Percentiles rank a stretch among this genome's conserved stretches.
Conservation (phyloP, 2,888 invertebrate species). For the Rotaria socialis region DNA sequence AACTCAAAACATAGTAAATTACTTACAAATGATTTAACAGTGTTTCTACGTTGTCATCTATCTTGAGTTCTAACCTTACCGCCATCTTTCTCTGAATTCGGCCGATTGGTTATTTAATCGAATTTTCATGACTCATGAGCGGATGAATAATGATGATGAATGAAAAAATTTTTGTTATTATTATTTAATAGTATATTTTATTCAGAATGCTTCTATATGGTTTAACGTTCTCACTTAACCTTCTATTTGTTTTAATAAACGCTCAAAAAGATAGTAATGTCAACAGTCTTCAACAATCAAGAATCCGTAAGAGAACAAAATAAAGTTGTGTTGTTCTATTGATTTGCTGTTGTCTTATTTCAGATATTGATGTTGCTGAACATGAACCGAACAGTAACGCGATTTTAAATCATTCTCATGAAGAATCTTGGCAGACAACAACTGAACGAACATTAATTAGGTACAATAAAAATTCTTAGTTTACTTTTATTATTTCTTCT, state of each 20-base stretch:
- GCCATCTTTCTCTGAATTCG: background rate
- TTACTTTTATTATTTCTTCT: too few species aligned
- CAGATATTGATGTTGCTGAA: background rate
- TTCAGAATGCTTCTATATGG: background rate
- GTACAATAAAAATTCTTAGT: background rate
- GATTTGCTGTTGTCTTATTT: too few species aligned
- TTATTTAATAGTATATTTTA: background rate
- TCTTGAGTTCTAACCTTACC: too few species aligned
- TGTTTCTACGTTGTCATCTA: too few species aligned
- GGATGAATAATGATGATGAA: background rate
- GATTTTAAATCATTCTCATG: background rate
- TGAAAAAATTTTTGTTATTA: too few species aligned
- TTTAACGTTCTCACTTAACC: background rate
- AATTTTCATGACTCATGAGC: background rate
- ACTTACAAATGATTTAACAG: too few species aligned
- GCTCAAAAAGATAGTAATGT: background rate
- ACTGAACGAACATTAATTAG: conserved; percentile 25
- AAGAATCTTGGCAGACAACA: background rate
- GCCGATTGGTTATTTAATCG: background rate
- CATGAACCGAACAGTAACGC: background rate
- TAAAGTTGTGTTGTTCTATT: too few species aligned
- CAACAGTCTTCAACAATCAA: background rate
- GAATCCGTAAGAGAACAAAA: background rate
- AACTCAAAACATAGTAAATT: too few species aligned
- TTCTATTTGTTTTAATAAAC: background rate